Evolutionary conservation across 2,113 vertebrate species (phyloP).

Genomic region (Pluvianellus socialis): DNA sequence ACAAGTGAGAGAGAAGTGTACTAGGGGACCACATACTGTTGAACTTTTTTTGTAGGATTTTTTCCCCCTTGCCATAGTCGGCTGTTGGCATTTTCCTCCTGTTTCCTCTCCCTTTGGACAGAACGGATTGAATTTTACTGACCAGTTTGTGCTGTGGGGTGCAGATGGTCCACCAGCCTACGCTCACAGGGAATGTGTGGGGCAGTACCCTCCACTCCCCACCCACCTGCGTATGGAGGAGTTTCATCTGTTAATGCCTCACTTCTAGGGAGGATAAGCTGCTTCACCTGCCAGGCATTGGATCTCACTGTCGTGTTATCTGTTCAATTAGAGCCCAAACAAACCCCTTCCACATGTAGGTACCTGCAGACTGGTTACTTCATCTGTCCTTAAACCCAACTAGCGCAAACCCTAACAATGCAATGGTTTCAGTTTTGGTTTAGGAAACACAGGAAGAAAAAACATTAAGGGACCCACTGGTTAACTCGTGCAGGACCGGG

Average conservation of each 20-base stretch:
- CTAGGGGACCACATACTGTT: not conserved
- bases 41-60: not conserved
- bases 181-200: not conserved
- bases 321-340: not conserved
- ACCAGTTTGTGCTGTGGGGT: not conserved
- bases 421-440: not conserved
- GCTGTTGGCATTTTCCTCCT: not conserved
- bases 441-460: not conserved
- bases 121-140: not conserved
- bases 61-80: not conserved
- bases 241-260: not conserved
- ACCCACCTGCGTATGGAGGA: not conserved
- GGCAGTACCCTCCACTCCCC: not conserved
- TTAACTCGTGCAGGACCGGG: rapidly evolving
- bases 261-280: not conserved
- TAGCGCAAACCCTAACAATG: not conserved
- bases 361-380: not conserved
- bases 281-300: not conserved
- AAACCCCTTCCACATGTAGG: not conserved
- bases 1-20: not conserved
- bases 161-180: not conserved
- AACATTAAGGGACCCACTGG: rapidly evolving
- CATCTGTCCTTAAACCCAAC: not conserved
- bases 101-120: not conserved
- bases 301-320: not conserved